Conservation (phyloP, 2,888 invertebrate species). For the Eumerus sabulonum region DNA sequence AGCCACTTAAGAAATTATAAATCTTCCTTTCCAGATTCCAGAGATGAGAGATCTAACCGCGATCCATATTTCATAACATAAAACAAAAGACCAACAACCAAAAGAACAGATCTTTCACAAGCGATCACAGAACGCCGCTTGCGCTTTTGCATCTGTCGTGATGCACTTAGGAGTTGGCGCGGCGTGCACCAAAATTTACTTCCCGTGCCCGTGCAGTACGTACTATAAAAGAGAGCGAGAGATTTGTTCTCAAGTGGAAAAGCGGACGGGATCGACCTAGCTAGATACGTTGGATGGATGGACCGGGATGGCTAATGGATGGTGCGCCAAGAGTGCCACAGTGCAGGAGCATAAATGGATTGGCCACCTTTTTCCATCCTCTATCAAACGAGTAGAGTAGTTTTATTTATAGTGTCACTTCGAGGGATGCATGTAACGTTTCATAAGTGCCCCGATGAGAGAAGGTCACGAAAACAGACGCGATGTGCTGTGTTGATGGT, state of each 20-base stretch:
- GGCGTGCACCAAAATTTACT: slow-evolving; percentile 62
- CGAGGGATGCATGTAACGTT: slow-evolving; percentile 40
- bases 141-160: slow-evolving; percentile 61
- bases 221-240: slow-evolving; percentile 1
- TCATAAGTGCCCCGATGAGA: slow-evolving; percentile 54
- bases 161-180: slow-evolving; percentile 58
- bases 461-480: slow-evolving; percentile 48
- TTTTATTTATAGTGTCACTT: slow-evolving; percentile 66
- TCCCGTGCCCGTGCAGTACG: slow-evolving; percentile 39
- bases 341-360: slow-evolving; percentile 49
- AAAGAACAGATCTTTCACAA: too few relatives aligned
- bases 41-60: too few relatives aligned
- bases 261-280: slow-evolving; percentile 26
- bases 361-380: slow-evolving; percentile 48
- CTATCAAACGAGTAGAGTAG: background rate
- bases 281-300: too few relatives aligned
- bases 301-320: slow-evolving; percentile 61
- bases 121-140: slow-evolving; percentile 32
- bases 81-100: slow-evolving; percentile 21
- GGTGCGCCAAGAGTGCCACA: background rate
- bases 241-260: slow-evolving; percentile 44
- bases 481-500: background rate
- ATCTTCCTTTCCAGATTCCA: slow-evolving; percentile 51
- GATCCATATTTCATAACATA: slow-evolving; percentile 58
- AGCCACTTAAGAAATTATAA: slow-evolving; percentile 68